A percentile compares a stretch with the other conserved stretches of the same genome.
Conservation (phyloP, 2,797 vertebrate species). For the Chelon labrosus region DNA sequence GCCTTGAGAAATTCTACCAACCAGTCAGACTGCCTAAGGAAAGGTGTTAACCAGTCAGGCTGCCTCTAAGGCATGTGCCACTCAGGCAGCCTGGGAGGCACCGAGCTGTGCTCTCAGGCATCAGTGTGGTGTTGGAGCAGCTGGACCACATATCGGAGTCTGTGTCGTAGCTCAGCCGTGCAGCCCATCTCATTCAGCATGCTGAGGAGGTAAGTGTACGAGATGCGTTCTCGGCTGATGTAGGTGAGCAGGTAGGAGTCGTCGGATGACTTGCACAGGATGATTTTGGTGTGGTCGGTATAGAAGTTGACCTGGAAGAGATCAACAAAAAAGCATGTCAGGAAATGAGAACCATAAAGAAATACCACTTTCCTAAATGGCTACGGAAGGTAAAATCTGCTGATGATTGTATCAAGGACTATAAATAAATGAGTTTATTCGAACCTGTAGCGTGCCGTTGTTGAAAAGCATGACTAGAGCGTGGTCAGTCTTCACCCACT, state of each 20-base stretch:
- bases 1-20: slow-evolving; percentile 57
- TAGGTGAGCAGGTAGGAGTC: slow-evolving; percentile 93
- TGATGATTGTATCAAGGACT: neutral
- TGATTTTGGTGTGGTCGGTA: slow-evolving; percentile 97
- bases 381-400: neutral
- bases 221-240: slow-evolving; percentile 93
- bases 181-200: slow-evolving; percentile 92
- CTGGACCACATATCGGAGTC: slow-evolving; percentile 91
- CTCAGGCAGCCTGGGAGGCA: slow-evolving; percentile 52
- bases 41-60: slow-evolving; percentile 48
- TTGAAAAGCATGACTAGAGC: slow-evolving; percentile 98
- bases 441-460: slow-evolving; percentile 94
- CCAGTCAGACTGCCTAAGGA: slow-evolving; percentile 49
- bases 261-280: slow-evolving; percentile 92
- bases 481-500: slow-evolving; percentile 98
- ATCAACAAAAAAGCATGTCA: neutral
- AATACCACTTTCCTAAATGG: neutral
- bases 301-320: slow-evolving; percentile 95
- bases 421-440: neutral
- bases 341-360: too few relatives aligned
- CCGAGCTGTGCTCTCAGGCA: slow-evolving; percentile 68
- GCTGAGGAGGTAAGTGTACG: slow-evolving; percentile 92
- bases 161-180: slow-evolving; percentile 90
- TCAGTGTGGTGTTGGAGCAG: slow-evolving; percentile 92
- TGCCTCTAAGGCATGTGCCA: slow-evolving; percentile 52